Percentiles rank a stretch among this genome's conserved stretches.
Evolutionary conservation across 53 echinoderm and acorn worm species (phyloP).

Genomic region (Luidia sarsii): DNA sequence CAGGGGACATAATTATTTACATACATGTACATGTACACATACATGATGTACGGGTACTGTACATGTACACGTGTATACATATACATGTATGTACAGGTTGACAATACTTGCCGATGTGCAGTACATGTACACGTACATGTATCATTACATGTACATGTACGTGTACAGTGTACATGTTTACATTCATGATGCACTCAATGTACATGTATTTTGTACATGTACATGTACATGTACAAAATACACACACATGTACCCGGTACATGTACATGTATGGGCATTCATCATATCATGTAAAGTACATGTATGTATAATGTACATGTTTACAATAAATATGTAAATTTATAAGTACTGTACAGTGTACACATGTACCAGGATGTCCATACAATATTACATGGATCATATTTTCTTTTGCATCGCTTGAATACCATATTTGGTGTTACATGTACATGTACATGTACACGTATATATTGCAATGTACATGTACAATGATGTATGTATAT

Average conservation of each 20-base stretch:
- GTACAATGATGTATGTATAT: background rate
- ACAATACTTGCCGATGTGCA: too few relatives aligned
- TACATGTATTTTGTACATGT: too few relatives aligned
- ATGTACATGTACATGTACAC: background rate
- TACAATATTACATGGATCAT: background rate
- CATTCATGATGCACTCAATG: too few relatives aligned
- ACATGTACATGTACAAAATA: too few relatives aligned
- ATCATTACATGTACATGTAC: too few relatives aligned
- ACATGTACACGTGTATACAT: background rate
- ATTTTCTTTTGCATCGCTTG: background rate
- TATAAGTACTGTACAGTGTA: background rate
- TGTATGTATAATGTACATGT: too few relatives aligned
- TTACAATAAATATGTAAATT: background rate
- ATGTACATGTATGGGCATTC: too few relatives aligned
- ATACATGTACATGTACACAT: background rate
- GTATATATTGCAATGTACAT: background rate
- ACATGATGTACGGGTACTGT: background rate
- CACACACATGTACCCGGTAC: too few relatives aligned
- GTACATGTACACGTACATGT: too few relatives aligned
- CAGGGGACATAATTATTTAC: background rate
- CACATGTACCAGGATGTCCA: too few relatives aligned
- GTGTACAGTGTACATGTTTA: too few relatives aligned
- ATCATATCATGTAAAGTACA: too few relatives aligned
- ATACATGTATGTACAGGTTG: background rate
- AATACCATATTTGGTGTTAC: background rate